Evolutionary conservation across 2,113 vertebrate genomes (phyloP).

Genomic region (Cottus gobio): DNA sequence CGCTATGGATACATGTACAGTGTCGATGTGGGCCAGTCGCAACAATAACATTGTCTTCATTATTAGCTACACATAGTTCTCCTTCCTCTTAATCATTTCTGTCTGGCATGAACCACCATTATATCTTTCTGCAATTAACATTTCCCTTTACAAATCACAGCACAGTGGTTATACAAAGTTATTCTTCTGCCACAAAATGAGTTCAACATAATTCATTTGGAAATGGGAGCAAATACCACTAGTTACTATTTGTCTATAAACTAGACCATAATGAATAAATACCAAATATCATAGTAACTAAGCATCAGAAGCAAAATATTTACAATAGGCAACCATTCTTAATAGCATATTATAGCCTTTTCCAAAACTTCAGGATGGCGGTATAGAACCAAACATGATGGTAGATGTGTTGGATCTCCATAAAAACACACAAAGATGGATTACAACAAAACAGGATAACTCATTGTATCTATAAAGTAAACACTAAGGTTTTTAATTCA

Average conservation of each 20-base stretch:
- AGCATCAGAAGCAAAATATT: too few relatives aligned
- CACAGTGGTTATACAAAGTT: neutral
- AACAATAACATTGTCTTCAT: constrained; percentile 12
- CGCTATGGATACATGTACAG: constrained; percentile 9
- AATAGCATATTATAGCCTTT: too few relatives aligned
- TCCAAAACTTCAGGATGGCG: too few relatives aligned
- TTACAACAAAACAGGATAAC: too few relatives aligned
- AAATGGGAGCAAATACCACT: constrained; percentile 18
- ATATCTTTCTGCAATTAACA: constrained; percentile 31
- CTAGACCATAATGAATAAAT: neutral
- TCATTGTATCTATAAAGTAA: too few relatives aligned
- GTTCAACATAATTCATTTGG: constrained; percentile 29
- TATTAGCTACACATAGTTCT: neutral
- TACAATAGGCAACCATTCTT: too few relatives aligned
- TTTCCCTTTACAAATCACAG: neutral
- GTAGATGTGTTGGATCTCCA: too few relatives aligned
- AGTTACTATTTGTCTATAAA: neutral
- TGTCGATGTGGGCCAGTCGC: constrained; percentile 31
- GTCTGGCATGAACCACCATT: neutral
- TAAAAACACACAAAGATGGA: too few relatives aligned
- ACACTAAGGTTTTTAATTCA: too few relatives aligned
- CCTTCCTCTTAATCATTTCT: constrained; percentile 22
- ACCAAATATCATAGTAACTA: neutral
- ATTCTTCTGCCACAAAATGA: constrained; percentile 14
- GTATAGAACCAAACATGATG: too few relatives aligned